Evolutionary conservation across 1,140 invertebrate genomes (phyloP).

Genomic region (Mya arenaria): DNA sequence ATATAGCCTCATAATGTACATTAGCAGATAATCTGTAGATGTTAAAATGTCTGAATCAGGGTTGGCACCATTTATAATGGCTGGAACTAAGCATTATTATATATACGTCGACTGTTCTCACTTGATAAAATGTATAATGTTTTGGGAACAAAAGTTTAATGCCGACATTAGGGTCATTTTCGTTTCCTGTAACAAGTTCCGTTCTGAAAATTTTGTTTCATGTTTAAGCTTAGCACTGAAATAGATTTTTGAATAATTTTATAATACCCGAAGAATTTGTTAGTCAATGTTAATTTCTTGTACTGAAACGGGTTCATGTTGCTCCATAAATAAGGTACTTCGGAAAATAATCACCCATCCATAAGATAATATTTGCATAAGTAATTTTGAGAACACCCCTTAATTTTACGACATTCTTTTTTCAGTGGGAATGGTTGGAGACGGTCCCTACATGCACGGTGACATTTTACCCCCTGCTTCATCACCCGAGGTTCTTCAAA

Average conservation of each 20-base stretch:
- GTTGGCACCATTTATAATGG: neutral
- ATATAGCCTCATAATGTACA: slow-evolving; percentile 51
- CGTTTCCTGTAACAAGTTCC: too few species aligned
- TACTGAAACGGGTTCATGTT: too few species aligned
- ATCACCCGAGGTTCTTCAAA: slow-evolving; percentile 46
- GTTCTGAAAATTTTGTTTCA: too few species aligned
- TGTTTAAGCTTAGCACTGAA: too few species aligned
- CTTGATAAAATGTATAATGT: neutral
- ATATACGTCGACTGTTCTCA: neutral
- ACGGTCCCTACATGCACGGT: slow-evolving; percentile 48
- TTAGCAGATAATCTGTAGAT: slow-evolving; percentile 24
- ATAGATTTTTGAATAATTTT: too few species aligned
- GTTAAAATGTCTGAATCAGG: neutral
- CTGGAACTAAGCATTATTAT: neutral
- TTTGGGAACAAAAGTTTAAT: too few species aligned
- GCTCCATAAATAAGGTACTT: too few species aligned
- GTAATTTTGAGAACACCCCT: neutral
- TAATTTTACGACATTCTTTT: neutral
- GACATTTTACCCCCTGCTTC: slow-evolving; percentile 33
- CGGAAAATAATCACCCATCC: too few species aligned
- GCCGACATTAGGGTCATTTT: too few species aligned
- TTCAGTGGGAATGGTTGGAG: slow-evolving; percentile 42
- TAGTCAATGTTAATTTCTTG: too few species aligned
- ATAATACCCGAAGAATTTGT: too few species aligned
- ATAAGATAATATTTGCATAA: neutral